phyloP scores from a whole-genome alignment of 2,888 invertebrate genomes.

The Bombylius major region DNA sequence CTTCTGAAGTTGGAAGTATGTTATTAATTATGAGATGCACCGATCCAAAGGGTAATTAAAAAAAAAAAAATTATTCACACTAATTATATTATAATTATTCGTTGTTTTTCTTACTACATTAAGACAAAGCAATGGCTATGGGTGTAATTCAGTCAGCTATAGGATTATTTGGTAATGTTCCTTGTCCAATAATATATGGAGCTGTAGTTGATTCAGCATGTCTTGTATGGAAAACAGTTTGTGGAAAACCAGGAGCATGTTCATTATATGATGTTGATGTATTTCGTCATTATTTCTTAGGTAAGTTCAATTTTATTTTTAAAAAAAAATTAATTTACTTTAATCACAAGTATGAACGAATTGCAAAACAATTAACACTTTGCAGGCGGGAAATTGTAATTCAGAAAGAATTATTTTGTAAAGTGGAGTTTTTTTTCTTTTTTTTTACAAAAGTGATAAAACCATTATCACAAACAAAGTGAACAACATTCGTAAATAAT shows the following conservation, averaged over 20 bases:
- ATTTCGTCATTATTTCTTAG: conserved; percentile 74
- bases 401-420: no score
- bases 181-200: conserved; percentile 89
- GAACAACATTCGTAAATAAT: no score
- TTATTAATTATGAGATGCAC: conserved; percentile 81
- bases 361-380: no score
- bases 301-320: conserved; percentile 37
- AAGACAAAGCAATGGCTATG: conserved; percentile 88
- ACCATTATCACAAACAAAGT: no score
- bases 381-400: no score
- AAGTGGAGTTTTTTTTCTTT: no score
- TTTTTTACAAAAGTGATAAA: no score
- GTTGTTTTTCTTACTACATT: background rate
- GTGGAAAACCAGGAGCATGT: conserved; percentile 72
- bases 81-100: background rate
- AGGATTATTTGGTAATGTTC: conserved; percentile 86
- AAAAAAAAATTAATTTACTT: no score
- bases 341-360: no score
- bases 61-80: background rate
- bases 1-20: conserved; percentile 85
- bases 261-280: conserved; percentile 75
- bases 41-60: conserved; percentile 52
- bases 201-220: conserved; percentile 87
- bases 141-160: conserved; percentile 89
- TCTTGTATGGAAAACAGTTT: conserved; percentile 71